phyloP scores from a whole-genome alignment of 2,797 vertebrate genomes.

The Acanthurus tractus region DNA sequence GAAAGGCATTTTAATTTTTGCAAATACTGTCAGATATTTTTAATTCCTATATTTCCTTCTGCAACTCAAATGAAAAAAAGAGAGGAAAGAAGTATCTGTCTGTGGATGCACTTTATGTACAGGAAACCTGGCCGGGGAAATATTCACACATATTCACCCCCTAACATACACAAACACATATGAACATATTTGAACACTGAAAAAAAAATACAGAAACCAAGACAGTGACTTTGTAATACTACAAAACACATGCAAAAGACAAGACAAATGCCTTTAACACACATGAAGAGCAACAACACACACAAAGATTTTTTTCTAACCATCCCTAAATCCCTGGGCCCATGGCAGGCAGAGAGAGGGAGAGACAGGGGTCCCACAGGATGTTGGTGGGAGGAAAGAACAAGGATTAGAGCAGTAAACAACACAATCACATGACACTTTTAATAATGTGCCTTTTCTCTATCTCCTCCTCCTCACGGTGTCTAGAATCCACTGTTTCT shows the following conservation, averaged over 20 bases:
- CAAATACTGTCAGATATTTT: slow-evolving; percentile 19
- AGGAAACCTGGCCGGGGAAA: neutral
- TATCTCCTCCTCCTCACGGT: slow-evolving; percentile 2
- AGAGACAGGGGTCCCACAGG: slow-evolving; percentile 44
- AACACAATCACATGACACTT: slow-evolving; percentile 53
- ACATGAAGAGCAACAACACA: slow-evolving; percentile 21
- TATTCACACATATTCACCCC: neutral
- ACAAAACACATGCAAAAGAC: slow-evolving; percentile 10
- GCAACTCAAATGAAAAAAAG: neutral
- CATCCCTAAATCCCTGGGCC: slow-evolving; percentile 3
- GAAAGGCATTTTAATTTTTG: slow-evolving; percentile 32
- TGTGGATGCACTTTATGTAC: neutral
- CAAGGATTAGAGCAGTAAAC: slow-evolving; percentile 57
- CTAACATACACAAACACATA: neutral
- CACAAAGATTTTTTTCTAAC: slow-evolving; percentile 33
- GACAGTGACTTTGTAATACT: slow-evolving; percentile 2
- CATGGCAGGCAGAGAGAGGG: slow-evolving; percentile 27
- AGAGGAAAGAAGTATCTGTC: neutral
- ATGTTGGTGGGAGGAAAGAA: slow-evolving; percentile 23
- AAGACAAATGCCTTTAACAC: neutral
- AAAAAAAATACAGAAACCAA: slow-evolving; percentile 20
- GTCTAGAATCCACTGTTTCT: slow-evolving; percentile 1
- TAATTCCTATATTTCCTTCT: neutral
- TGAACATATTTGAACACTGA: slow-evolving; percentile 3
- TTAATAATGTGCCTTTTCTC: slow-evolving; percentile 48